Conservation (phyloP, 2,113 vertebrate species). For the Piaya cayana region DNA sequence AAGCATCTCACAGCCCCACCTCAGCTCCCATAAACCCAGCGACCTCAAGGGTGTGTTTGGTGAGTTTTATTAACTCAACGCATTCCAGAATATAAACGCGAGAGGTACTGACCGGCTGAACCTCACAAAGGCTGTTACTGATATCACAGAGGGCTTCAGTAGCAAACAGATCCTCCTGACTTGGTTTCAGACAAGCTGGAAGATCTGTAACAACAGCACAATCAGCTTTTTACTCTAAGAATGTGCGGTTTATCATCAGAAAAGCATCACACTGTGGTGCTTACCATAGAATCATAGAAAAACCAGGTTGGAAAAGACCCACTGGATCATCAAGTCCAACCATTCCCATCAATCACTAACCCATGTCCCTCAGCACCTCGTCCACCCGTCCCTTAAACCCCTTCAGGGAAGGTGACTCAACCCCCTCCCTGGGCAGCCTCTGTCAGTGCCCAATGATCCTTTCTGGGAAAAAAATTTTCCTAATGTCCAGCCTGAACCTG, state of each 20-base stretch:
- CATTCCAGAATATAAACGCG: background rate
- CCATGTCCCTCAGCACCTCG: too few relatives aligned
- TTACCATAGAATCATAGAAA: too few relatives aligned
- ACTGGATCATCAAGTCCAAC: too few relatives aligned
- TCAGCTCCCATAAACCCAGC: background rate
- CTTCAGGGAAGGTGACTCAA: too few relatives aligned
- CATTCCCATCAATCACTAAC: too few relatives aligned
- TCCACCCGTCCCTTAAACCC: too few relatives aligned
- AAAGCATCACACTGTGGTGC: fast-evolving
- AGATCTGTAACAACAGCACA: background rate
- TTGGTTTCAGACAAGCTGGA: background rate
- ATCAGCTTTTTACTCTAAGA: background rate
- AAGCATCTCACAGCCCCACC: background rate
- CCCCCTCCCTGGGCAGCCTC: too few relatives aligned
- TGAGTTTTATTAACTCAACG: fast-evolving
- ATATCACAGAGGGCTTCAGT: background rate
- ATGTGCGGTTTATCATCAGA: background rate
- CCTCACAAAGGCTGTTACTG: background rate
- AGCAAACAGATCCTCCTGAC: background rate
- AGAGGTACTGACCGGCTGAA: fast-evolving
- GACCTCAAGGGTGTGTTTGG: background rate
- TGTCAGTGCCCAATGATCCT: too few relatives aligned
- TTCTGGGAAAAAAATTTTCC: too few relatives aligned
- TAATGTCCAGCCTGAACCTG: too few relatives aligned
- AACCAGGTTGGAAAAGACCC: too few relatives aligned